These are phyloP conservation scores for Turritopsis rubra DNA, from an alignment of 30 jellyfish, hydroid and myxozoan genomes.

Conservation along the genomic window DNA sequence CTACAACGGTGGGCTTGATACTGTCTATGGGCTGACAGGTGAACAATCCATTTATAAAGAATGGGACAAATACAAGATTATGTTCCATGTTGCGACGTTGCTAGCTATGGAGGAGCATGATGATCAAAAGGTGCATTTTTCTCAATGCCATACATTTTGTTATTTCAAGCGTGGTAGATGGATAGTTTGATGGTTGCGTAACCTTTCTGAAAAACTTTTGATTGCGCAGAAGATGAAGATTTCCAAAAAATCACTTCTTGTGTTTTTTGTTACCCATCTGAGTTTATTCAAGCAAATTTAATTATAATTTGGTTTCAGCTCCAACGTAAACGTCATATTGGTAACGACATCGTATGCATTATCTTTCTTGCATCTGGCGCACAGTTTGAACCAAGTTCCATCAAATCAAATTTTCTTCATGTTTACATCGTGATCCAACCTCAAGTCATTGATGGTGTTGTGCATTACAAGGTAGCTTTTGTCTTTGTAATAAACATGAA, in stretches of 20 bases:
- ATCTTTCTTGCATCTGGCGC: slow-evolving; percentile 80
- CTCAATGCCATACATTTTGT: background rate
- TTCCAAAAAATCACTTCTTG: too few relatives aligned
- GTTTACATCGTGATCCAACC: slow-evolving; percentile 86
- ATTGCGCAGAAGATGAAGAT: too few relatives aligned
- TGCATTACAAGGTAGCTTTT: slow-evolving; percentile 26
- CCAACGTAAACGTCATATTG: slow-evolving; percentile 93
- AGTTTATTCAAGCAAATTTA: background rate
- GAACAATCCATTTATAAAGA: slow-evolving; percentile 62
- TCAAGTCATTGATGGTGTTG: background rate
- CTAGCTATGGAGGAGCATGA: slow-evolving; percentile 90
- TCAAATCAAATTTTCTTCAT: slow-evolving; percentile 87
- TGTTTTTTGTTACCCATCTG: background rate
- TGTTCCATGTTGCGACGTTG: slow-evolving; percentile 95
- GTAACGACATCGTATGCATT: slow-evolving; percentile 90
- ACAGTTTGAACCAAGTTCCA: slow-evolving; percentile 70
- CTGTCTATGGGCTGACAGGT: slow-evolving; percentile 72
- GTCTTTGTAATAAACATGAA: too few relatives aligned
- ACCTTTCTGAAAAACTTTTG: too few relatives aligned
- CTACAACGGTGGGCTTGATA: slow-evolving; percentile 89
- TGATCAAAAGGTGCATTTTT: slow-evolving; percentile 60
- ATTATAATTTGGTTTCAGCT: slow-evolving; percentile 33
- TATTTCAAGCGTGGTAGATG: background rate
- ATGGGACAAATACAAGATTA: slow-evolving; percentile 60
- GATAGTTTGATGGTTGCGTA: background rate